Conservation (phyloP, 2,113 vertebrate species). For the Cochlearius cochlearius region DNA sequence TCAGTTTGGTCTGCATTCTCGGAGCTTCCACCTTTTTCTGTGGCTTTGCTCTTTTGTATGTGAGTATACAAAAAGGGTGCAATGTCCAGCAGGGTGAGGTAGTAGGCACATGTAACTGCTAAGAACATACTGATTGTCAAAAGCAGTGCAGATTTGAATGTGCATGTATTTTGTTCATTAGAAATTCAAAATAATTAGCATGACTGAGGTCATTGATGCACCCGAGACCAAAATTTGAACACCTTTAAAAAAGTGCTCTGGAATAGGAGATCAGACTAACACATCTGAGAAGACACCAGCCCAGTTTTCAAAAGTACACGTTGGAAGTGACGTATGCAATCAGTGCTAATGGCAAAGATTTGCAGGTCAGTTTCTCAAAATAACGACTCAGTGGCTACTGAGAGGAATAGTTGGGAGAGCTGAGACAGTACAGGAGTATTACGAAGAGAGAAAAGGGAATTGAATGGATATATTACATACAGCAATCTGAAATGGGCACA, state of each 20-base stretch:
- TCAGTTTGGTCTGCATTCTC: not conserved
- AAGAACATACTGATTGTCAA: not conserved
- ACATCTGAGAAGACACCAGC: not conserved
- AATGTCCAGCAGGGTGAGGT: not conserved
- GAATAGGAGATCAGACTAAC: not conserved
- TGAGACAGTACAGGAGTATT: not conserved
- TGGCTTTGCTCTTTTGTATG: not conserved
- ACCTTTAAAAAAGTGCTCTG: not conserved
- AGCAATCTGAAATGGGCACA: not conserved
- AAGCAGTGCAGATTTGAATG: not conserved
- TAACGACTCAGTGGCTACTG: not conserved
- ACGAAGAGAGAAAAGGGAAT: not conserved
- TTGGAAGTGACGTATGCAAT: not conserved
- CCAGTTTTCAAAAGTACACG: accelerated
- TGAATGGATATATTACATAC: not conserved
- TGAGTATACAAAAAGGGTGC: not conserved
- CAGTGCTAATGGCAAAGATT: not conserved
- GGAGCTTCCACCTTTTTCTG: slow-evolving; percentile 20
- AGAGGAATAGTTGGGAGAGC: not conserved
- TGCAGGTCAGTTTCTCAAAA: not conserved
- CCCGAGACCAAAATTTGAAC: not conserved
- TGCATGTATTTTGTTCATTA: not conserved
- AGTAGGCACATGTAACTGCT: not conserved
- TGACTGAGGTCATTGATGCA: not conserved
- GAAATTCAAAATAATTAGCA: not conserved